Percentiles rank a stretch among this genome's conserved stretches.
Conservation (phyloP, 2,113 vertebrate genomes). For the Nymphicus hollandicus region DNA sequence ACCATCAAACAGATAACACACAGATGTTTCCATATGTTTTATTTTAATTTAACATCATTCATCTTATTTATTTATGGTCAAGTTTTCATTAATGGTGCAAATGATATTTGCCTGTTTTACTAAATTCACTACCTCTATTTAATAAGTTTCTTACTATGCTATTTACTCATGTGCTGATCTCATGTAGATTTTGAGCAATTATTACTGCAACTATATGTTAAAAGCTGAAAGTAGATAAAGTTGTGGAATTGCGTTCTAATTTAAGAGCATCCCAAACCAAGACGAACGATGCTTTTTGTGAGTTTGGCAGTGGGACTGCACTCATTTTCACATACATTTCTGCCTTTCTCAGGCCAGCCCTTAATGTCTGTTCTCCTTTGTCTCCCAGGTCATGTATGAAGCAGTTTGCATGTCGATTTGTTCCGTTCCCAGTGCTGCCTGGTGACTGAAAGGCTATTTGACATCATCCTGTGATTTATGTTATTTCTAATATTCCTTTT, state of each 20-base stretch:
- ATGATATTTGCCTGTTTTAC: not conserved
- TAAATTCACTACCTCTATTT: not conserved
- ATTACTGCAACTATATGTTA: not conserved
- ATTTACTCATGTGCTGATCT: not conserved
- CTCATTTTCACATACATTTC: not conserved
- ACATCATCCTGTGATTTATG: not conserved
- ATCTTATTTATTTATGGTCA: conserved; percentile 17
- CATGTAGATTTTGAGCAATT: not conserved
- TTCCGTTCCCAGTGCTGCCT: not conserved
- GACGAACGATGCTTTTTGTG: not conserved
- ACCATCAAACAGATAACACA: not conserved
- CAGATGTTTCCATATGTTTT: not conserved
- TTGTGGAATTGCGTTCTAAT: not conserved
- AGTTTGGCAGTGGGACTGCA: not conserved
- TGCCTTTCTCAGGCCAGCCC: not conserved
- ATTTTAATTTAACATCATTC: conserved; percentile 17
- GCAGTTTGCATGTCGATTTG: not conserved
- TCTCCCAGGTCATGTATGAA: not conserved
- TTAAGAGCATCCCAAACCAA: not conserved
- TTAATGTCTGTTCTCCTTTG: not conserved
- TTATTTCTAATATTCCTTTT: not conserved
- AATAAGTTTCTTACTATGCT: not conserved
- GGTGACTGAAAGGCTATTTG: not conserved
- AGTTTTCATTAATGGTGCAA: conserved; percentile 17
- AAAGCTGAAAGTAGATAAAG: not conserved